phyloP scores from a whole-genome alignment of 2,113 vertebrate genomes.

The Callipepla californica region DNA sequence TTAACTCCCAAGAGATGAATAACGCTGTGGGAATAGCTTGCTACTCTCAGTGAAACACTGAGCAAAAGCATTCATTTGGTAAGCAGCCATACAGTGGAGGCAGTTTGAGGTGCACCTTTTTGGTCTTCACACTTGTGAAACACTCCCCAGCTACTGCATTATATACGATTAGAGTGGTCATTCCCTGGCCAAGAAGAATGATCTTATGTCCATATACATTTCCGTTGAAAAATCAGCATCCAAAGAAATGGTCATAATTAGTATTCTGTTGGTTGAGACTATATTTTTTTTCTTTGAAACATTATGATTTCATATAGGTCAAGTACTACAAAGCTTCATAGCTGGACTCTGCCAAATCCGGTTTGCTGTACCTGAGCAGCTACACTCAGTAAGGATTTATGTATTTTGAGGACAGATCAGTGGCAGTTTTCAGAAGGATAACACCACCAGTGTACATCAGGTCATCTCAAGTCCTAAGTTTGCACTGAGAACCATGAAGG shows the following conservation, averaged over 20 bases:
- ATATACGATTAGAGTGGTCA: rapidly evolving
- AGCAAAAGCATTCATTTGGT: not conserved
- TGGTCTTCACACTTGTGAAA: not conserved
- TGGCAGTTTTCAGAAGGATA: not conserved
- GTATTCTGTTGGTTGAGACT: not conserved
- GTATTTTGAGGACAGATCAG: not conserved
- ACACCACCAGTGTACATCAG: not conserved
- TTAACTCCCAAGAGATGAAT: not conserved
- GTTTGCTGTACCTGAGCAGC: not conserved
- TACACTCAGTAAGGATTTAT: not conserved
- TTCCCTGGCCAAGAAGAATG: not conserved
- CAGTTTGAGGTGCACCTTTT: not conserved
- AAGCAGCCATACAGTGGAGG: rapidly evolving
- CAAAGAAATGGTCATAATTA: not conserved
- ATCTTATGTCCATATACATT: not conserved
- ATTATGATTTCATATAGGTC: not conserved
- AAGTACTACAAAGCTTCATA: not conserved
- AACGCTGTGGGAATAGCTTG: not conserved
- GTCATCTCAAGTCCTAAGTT: not conserved
- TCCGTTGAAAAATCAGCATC: not conserved
- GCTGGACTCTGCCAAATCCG: not conserved
- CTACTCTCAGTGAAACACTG: not conserved
- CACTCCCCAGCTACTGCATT: not conserved
- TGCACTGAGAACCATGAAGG: not conserved
- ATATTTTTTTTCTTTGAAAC: not conserved